These are phyloP conservation scores for Remorina albescens DNA, from an alignment of 2,797 vertebrate species.

Conservation along the genomic window DNA sequence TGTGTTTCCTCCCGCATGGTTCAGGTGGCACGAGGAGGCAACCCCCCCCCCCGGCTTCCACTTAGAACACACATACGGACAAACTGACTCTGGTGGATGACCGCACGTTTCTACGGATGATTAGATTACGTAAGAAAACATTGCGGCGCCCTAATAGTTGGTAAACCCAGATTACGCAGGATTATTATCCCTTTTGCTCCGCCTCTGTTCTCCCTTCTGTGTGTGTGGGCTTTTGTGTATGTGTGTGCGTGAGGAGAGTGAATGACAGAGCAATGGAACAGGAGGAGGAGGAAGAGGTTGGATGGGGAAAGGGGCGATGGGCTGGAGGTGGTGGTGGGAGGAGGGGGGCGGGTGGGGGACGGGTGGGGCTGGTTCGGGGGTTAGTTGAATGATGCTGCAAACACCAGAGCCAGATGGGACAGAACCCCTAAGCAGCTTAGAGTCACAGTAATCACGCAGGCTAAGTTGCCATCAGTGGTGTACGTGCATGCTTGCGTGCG, in stretches of 20 bases:
- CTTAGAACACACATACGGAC: constrained; percentile 47
- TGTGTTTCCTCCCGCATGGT: constrained; percentile 53
- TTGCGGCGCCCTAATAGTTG: constrained; percentile 82
- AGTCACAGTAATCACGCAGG: constrained; percentile 86
- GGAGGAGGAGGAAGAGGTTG: constrained; percentile 39
- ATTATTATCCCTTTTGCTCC: constrained; percentile 81
- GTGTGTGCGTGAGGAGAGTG: constrained; percentile 40
- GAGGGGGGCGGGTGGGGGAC: constrained; percentile 1
- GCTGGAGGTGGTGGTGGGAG: constrained; percentile 3
- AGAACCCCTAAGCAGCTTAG: constrained; percentile 87
- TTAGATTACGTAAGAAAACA: constrained; percentile 85
- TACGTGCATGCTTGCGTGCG: constrained; percentile 44
- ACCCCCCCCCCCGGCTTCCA: constrained; percentile 65
- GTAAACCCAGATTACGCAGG: constrained; percentile 88
- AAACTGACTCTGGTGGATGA: constrained; percentile 61
- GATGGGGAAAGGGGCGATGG: constrained; percentile 32
- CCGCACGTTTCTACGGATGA: constrained; percentile 80
- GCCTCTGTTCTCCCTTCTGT: constrained; percentile 64
- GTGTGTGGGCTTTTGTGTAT: constrained; percentile 22
- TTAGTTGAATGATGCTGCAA: constrained; percentile 77
- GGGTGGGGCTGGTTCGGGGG: constrained; percentile 1
- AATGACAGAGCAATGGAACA: constrained; percentile 55
- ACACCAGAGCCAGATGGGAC: constrained; percentile 88
- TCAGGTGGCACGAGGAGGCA: constrained; percentile 71
- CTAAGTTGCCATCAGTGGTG: constrained; percentile 84